These are phyloP conservation scores for Drosophila aldrichi DNA, from an alignment of 2,888 invertebrate genomes.

Conservation along the genomic window DNA sequence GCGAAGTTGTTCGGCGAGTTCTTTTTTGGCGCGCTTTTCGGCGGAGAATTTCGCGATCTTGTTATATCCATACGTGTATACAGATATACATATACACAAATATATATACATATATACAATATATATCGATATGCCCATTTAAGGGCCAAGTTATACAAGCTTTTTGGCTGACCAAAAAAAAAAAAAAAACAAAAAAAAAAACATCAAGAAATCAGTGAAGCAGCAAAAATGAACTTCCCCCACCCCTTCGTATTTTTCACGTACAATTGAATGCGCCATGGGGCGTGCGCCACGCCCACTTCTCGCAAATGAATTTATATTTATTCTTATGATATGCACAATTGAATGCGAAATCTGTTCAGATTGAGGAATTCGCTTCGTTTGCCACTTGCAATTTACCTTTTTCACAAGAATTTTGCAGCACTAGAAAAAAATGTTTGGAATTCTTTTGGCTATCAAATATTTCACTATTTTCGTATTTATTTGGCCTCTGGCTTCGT, in stretches of 20 bases:
- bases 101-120: background rate
- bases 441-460: background rate
- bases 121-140: background rate
- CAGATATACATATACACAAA: background rate
- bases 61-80: background rate
- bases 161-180: conserved; percentile 1
- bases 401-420: conserved; percentile 27
- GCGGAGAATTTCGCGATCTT: conserved; percentile 19
- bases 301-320: conserved; percentile 2
- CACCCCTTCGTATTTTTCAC: background rate
- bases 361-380: conserved; percentile 5
- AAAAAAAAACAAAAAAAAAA: background rate
- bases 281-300: conserved; percentile 25
- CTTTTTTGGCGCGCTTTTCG: conserved; percentile 75
- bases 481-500: background rate
- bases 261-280: conserved; percentile 57
- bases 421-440: conserved; percentile 19
- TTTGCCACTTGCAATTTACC: conserved; percentile 30
- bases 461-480: conserved; percentile 6
- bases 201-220: conserved; percentile 51
- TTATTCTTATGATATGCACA: background rate
- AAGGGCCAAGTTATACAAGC: background rate
- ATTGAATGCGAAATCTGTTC: background rate
- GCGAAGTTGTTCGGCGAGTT: conserved; percentile 61
- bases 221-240: conserved; percentile 59